phyloP scores from a whole-genome alignment of 2,113 vertebrate genomes.

The Cranoglanis bouderius region DNA sequence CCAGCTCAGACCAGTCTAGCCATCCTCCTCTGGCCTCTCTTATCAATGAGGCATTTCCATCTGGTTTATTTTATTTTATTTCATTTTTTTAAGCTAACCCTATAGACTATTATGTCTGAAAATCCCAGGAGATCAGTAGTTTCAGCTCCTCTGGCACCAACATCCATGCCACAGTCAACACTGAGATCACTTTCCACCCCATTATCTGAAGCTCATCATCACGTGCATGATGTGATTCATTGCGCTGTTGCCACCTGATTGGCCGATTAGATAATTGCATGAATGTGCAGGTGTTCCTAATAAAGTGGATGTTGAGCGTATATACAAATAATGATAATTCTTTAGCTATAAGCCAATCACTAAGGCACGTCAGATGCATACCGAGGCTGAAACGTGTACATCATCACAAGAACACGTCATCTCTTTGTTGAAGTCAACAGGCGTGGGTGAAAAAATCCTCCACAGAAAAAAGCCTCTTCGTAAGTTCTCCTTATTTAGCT shows the following conservation, averaged over 20 bases:
- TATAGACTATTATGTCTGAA: background rate
- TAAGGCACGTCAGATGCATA: background rate
- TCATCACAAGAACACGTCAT: background rate
- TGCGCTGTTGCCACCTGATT: background rate
- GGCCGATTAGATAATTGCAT: background rate
- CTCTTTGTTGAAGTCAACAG: background rate
- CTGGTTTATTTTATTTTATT: background rate
- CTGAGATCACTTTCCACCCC: background rate
- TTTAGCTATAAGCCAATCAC: background rate
- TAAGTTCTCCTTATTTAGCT: background rate
- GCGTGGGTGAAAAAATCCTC: background rate
- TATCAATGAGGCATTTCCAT: background rate
- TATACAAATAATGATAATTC: background rate
- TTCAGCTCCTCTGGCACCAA: background rate
- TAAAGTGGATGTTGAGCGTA: background rate
- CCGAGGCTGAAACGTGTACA: background rate
- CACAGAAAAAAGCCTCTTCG: background rate
- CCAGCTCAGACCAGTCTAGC: background rate
- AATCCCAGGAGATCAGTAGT: background rate
- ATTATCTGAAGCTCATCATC: background rate
- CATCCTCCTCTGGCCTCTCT: too few relatives aligned
- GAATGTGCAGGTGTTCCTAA: background rate
- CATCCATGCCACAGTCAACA: background rate
- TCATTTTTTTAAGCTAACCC: background rate
- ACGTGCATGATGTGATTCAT: background rate